Evolutionary conservation across 2,888 invertebrate species (phyloP).

Genomic region (Sicus ferrugineus): DNA sequence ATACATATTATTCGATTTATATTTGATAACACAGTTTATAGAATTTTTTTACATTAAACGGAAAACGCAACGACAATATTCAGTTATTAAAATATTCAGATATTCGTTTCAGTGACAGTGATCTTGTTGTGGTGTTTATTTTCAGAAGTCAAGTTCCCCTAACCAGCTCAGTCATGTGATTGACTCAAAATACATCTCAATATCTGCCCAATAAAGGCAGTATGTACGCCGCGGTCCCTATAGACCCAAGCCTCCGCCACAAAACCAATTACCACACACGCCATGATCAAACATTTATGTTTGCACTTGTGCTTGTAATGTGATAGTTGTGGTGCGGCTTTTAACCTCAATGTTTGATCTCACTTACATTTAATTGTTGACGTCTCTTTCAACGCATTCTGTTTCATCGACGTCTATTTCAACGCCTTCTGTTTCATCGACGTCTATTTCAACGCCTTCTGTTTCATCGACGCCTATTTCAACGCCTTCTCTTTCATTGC

Average conservation of each 20-base stretch:
- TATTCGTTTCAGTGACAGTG: neutral
- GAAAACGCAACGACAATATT: neutral
- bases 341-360: constrained; percentile 1
- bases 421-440: constrained; percentile 9
- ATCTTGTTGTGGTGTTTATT: neutral
- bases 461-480: neutral
- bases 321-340: neutral
- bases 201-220: too few relatives aligned
- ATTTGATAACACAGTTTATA: neutral
- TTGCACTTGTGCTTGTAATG: too few relatives aligned
- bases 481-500: constrained; percentile 10
- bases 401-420: constrained; percentile 11
- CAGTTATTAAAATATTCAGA: neutral
- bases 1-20: neutral
- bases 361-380: neutral
- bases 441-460: constrained; percentile 13
- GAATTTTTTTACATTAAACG: too few relatives aligned
- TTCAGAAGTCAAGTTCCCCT: neutral
- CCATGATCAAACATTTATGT: too few relatives aligned
- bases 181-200: too few relatives aligned
- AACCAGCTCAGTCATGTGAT: neutral
- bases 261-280: too few relatives aligned
- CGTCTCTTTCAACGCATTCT: constrained; percentile 1
- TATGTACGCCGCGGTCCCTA: too few relatives aligned
- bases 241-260: too few relatives aligned